Base-by-base conservation (phyloP, 2,888 invertebrate species). In the Adela reaumurella region DNA sequence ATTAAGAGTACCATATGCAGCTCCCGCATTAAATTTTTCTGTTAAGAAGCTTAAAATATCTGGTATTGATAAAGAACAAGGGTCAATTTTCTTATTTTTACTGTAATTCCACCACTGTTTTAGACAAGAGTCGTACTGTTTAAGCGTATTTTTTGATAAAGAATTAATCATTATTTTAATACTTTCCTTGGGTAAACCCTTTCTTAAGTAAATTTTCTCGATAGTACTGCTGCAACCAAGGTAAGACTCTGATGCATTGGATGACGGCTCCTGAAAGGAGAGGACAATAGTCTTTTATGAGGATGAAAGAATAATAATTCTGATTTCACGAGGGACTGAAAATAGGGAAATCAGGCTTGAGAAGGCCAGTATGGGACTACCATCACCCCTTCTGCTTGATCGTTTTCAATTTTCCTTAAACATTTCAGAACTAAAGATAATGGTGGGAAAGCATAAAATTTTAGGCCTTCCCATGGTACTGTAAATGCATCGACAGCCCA, bases 151-250 rank as follows among this genome's bases (percentile, higher is more conserved):
- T 3, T 48, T 17, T 6, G 51, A 14, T 14, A 52, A 17, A 1
- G 52, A 52, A 1, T 52, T 47, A 14, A 53, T 20, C 50, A 54
- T 54, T 10, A 56, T 51, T 2, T 52, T 42, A 3, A 56, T 18
- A 1, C 54, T 16, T 29, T 35, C 4, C 3, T 17, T 11, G 1
- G 54, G 49, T 10, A 52, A 10, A 0, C 43, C 17, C 35, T 48
- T 49, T 35, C 42, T 44, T n/a, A 49, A 19, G 14, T 50, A 20
- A 24, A 53, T 43, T 24, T 46, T 16, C 52, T 55, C 43, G 50
- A 56, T 18, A 56, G 54, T 8, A 43, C 45, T n/a, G n/a, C n/a
- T n/a, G n/a, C n/a, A n/a, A n/a, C n/a, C n/a, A n/a, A n/a, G n/a
- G n/a, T n/a, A n/a, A n/a, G n/a, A n/a, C n/a, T n/a, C n/a, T n/a